Percentiles rank a stretch among this genome's conserved stretches.
Evolutionary conservation across 92 coral and sea anemone species (phyloP).

Genomic region (Epizoanthus stellaris): DNA sequence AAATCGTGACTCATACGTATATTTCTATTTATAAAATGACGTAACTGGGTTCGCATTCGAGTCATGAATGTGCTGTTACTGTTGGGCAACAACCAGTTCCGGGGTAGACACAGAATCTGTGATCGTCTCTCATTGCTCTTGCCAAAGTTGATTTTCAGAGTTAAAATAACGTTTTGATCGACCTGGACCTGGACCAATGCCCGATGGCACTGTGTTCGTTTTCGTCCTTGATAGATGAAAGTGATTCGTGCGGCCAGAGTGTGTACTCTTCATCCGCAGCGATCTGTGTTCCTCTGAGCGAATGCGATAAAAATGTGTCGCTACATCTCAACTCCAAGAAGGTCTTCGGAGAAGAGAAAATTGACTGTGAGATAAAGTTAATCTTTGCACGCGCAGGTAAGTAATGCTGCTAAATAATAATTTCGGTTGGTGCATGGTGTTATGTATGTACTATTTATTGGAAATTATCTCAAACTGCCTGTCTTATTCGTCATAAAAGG

Average conservation of each 20-base stretch:
- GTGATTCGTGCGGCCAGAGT: background rate
- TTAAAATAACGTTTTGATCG: no score
- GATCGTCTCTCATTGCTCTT: no score
- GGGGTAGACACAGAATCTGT: no score
- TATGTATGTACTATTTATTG: no score
- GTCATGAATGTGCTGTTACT: no score
- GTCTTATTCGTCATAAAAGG: background rate
- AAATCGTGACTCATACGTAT: no score
- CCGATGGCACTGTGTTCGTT: slow-evolving; percentile 4
- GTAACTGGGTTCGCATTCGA: no score
- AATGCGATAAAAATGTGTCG: slow-evolving; percentile 37
- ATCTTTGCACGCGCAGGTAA: slow-evolving; percentile 32
- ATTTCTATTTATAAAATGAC: no score
- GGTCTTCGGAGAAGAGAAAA: slow-evolving; percentile 36
- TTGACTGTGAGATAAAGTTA: slow-evolving; percentile 23
- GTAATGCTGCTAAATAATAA: background rate
- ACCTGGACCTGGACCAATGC: no score
- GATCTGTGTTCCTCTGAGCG: slow-evolving; percentile 23
- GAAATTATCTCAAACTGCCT: background rate
- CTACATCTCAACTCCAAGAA: slow-evolving; percentile 28
- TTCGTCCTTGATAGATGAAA: background rate
- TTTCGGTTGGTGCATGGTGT: background rate
- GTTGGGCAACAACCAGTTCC: no score
- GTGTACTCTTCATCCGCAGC: background rate
- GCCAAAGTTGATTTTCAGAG: no score